phyloP scores from a whole-genome alignment of 2,113 vertebrate species.

The Tiliqua scincoides region DNA sequence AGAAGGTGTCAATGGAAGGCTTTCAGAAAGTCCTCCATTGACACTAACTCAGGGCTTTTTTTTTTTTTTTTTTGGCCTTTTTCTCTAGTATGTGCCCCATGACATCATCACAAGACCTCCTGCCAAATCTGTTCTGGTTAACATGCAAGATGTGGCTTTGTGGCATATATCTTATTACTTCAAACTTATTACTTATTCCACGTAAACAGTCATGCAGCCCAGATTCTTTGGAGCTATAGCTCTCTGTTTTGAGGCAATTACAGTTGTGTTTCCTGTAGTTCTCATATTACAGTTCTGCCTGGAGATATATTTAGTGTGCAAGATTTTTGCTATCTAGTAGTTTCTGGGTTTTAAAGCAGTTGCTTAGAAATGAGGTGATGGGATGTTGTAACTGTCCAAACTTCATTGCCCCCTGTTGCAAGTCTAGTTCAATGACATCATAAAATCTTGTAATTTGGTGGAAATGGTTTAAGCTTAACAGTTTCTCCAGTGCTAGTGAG shows the following conservation, averaged over 20 bases:
- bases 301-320: neutral
- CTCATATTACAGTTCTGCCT: neutral
- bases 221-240: neutral
- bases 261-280: neutral
- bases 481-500: neutral
- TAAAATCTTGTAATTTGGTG: neutral
- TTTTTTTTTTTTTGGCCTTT: neutral
- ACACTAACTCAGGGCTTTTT: neutral
- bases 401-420: neutral
- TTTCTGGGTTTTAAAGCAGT: constrained; percentile 6
- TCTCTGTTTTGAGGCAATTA: neutral
- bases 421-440: neutral
- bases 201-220: neutral
- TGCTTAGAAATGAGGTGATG: neutral
- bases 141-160: neutral
- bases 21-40: neutral
- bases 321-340: neutral
- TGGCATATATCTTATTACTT: neutral
- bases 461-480: neutral
- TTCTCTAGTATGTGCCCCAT: no score
- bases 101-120: neutral
- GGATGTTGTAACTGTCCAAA: neutral
- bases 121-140: neutral
- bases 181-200: no score
- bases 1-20: no score